Conservation (phyloP, 2,113 vertebrate genomes). For the Ivindomyrus marchei region DNA sequence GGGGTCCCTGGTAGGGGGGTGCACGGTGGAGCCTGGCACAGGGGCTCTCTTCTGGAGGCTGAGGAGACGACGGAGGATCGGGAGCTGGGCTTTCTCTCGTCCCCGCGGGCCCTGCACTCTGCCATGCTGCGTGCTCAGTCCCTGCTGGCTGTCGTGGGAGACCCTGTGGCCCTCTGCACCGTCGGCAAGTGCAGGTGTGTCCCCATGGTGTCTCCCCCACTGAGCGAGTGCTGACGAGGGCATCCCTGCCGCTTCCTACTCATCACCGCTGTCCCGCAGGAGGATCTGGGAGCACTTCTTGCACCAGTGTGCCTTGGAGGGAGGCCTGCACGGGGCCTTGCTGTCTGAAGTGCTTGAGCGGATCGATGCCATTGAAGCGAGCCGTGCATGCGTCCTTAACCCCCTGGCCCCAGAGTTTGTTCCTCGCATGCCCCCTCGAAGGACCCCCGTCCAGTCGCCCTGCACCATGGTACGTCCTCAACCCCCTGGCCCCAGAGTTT, state of each 20-base stretch:
- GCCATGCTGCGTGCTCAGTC: slow-evolving; percentile 21
- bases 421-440: slow-evolving; percentile 6
- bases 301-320: slow-evolving; percentile 9
- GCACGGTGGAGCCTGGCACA: background rate
- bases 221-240: background rate
- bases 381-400: slow-evolving; percentile 20
- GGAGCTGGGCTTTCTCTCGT: slow-evolving; percentile 28
- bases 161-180: slow-evolving; percentile 27
- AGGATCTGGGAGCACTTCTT: slow-evolving; percentile 28
- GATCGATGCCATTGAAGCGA: slow-evolving; percentile 18
- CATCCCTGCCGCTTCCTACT: background rate
- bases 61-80: slow-evolving; percentile 9
- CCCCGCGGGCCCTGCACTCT: slow-evolving; percentile 13
- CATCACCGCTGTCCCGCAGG: background rate
- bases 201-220: background rate
- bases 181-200: slow-evolving; percentile 27
- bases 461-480: background rate
- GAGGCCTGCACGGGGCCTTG: slow-evolving; percentile 14
- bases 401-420: slow-evolving; percentile 28
- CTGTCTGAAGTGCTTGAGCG: slow-evolving; percentile 19
- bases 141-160: slow-evolving; percentile 28
- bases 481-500: background rate
- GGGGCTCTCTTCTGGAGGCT: slow-evolving; percentile 14
- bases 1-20: background rate
- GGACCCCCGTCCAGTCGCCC: background rate